phyloP scores from a whole-genome alignment of 2,888 invertebrate genomes.

The Choreutis nemorana region DNA sequence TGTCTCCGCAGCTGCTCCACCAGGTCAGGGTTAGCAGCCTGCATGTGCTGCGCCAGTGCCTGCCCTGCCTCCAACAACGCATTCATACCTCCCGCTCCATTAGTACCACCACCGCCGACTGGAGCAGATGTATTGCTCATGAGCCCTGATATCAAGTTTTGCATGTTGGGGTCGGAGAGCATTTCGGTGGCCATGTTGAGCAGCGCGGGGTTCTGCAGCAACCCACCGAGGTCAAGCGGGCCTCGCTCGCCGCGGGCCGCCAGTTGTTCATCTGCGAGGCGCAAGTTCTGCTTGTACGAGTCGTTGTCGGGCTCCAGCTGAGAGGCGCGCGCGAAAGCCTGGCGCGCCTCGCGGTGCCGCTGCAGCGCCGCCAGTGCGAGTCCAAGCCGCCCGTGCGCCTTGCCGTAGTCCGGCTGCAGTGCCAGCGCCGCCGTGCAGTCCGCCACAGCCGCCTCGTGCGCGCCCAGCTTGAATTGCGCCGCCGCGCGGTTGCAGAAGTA shows the following conservation, averaged over 20 bases:
- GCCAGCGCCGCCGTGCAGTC: constrained; percentile 91
- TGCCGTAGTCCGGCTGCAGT: constrained; percentile 91
- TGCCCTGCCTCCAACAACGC: constrained; percentile 73
- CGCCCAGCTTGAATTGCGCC: constrained; percentile 88
- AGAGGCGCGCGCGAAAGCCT: constrained; percentile 87
- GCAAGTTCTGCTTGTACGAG: constrained; percentile 86
- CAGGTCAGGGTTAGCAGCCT: constrained; percentile 81
- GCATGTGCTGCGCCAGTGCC: constrained; percentile 83
- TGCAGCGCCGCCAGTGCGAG: constrained; percentile 86
- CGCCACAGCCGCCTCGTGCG: constrained; percentile 83
- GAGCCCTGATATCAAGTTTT: constrained; percentile 73
- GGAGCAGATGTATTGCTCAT: constrained; percentile 38
- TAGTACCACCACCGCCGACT: constrained; percentile 10
- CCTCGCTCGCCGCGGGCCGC: constrained; percentile 72
- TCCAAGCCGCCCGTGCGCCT: constrained; percentile 94
- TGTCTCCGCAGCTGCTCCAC: constrained; percentile 77
- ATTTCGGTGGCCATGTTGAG: constrained; percentile 86
- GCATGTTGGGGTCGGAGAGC: constrained; percentile 85
- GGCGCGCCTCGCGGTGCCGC: constrained; percentile 82
- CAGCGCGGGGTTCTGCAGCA: constrained; percentile 83
- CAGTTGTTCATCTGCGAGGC: constrained; percentile 77
- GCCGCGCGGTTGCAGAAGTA: constrained; percentile 98
- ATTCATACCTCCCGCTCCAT: constrained; percentile 32
- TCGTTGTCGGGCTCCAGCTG: constrained; percentile 93
- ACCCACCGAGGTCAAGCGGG: constrained; percentile 65